A percentile compares a stretch with the other conserved stretches of the same genome.
Evolutionary conservation across 2,888 invertebrate species (phyloP).

Genomic region (Polyommatus icarus): DNA sequence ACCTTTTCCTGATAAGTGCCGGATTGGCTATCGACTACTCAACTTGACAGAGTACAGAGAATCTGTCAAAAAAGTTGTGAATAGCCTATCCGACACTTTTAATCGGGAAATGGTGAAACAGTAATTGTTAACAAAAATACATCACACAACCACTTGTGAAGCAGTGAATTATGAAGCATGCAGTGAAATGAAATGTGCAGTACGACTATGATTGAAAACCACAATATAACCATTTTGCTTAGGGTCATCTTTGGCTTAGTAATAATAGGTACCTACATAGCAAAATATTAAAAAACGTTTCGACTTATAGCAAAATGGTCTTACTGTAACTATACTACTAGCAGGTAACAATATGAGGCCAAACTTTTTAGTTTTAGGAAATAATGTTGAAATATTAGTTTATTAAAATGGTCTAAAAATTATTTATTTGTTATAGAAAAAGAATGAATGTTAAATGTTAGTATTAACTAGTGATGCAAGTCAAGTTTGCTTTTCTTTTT

Average conservation of each 20-base stretch:
- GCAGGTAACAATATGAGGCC: slow-evolving; percentile 6
- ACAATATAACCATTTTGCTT: background rate
- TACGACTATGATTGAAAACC: background rate
- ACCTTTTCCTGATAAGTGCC: too few relatives aligned
- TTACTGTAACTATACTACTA: slow-evolving; percentile 1
- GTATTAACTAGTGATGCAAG: background rate
- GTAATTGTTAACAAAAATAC: background rate
- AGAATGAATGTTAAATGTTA: background rate
- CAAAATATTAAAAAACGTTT: background rate
- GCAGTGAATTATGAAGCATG: background rate
- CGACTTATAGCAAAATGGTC: background rate
- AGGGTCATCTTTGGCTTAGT: too few relatives aligned
- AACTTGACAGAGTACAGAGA: too few relatives aligned
- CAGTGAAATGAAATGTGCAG: slow-evolving; percentile 20
- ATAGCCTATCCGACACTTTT: too few relatives aligned
- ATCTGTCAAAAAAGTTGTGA: too few relatives aligned
- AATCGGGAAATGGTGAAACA: too few relatives aligned
- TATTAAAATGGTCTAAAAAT: background rate
- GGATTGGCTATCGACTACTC: too few relatives aligned
- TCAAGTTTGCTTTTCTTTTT: background rate
- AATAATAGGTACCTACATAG: background rate
- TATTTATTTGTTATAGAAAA: background rate
- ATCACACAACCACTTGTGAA: background rate
- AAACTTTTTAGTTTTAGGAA: background rate
- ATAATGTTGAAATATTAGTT: background rate